Conservation (phyloP, 2,113 vertebrate genomes). For the Spilogale gracilis region DNA sequence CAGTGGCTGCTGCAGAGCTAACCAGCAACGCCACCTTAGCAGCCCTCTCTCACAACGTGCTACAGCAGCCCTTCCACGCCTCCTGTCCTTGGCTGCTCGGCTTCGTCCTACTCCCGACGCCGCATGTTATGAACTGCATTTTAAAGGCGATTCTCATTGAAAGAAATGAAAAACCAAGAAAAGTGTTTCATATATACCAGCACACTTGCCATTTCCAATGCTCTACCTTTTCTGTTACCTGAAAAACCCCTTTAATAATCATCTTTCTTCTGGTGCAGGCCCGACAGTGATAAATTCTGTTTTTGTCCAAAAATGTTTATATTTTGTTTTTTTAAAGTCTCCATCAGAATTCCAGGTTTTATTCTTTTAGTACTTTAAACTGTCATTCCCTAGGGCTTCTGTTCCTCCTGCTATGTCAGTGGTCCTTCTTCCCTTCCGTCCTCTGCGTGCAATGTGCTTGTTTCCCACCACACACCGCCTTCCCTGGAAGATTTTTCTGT, state of each 20-base stretch:
- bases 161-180: background rate
- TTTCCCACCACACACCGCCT: background rate
- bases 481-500: background rate
- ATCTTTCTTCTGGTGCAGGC: background rate
- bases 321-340: background rate
- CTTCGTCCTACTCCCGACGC: background rate
- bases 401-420: fast-evolving
- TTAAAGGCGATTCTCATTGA: background rate
- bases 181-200: background rate
- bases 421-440: background rate
- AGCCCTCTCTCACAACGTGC: background rate
- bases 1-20: background rate
- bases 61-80: too few species aligned
- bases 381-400: fast-evolving
- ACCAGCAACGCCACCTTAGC: fast-evolving
- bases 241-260: background rate
- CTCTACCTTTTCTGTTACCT: background rate
- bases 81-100: background rate
- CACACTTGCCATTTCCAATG: background rate
- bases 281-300: background rate
- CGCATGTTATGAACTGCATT: background rate
- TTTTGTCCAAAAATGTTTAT: background rate
- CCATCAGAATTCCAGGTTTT: background rate
- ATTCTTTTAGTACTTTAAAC: background rate
- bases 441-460: background rate